phyloP scores from a whole-genome alignment of 2,888 invertebrate genomes.

The Parnassius mnemosyne region DNA sequence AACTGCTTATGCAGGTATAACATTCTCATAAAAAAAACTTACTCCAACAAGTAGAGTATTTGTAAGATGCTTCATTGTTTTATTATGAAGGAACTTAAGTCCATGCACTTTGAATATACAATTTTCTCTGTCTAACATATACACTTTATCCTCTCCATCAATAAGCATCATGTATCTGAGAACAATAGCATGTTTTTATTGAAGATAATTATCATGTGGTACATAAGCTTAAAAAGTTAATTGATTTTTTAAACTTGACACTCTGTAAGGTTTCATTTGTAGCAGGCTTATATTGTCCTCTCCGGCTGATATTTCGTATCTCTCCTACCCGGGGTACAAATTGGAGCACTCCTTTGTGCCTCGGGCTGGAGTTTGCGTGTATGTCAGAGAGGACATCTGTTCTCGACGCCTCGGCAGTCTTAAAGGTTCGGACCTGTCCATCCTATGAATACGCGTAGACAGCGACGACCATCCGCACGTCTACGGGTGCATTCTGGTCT shows the following conservation, averaged over 20 bases:
- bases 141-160: constrained; percentile 90
- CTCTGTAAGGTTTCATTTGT: constrained; percentile 91
- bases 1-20: too few species aligned
- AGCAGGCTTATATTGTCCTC: constrained; percentile 89
- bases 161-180: constrained; percentile 97
- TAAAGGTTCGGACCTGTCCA: too few species aligned
- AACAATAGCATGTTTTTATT: constrained; percentile 6
- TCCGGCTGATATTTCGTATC: too few species aligned
- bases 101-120: constrained; percentile 92
- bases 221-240: neutral
- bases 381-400: too few species aligned
- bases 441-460: too few species aligned
- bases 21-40: constrained; percentile 50
- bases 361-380: too few species aligned
- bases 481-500: too few species aligned
- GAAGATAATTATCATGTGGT: neutral
- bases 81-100: constrained; percentile 88
- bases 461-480: too few species aligned
- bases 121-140: constrained; percentile 97
- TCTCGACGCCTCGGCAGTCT: too few species aligned
- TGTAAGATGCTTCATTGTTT: constrained; percentile 86
- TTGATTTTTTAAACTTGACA: constrained; percentile 78
- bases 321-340: too few species aligned
- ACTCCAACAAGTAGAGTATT: constrained; percentile 96
- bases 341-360: too few species aligned